A percentile compares a stretch with the other conserved stretches of the same genome.
Conservation (phyloP, 2,113 vertebrate genomes). For the Anarhynchus alexandrinus region DNA sequence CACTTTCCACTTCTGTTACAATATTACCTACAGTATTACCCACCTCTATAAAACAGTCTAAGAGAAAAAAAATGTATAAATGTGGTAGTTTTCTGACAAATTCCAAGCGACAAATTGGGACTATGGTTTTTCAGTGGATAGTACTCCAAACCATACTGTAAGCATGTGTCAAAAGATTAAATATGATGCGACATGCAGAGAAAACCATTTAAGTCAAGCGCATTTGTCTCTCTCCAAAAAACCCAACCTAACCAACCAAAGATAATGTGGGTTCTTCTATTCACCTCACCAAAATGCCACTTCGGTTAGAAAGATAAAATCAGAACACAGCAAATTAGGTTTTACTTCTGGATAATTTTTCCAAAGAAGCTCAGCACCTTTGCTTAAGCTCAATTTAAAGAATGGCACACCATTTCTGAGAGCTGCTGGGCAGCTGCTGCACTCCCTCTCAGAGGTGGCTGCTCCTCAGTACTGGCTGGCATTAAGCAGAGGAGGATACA, state of each 20-base stretch:
- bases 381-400: neutral
- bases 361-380: neutral
- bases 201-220: neutral
- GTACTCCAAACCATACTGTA: neutral
- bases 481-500: neutral
- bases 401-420: neutral
- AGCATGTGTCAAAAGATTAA: conserved; percentile 1
- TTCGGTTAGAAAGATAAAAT: neutral
- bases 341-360: neutral
- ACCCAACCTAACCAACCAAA: neutral
- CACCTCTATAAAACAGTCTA: neutral
- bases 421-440: neutral
- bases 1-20: neutral
- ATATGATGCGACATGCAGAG: neutral
- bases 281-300: neutral
- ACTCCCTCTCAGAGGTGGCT: neutral
- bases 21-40: neutral
- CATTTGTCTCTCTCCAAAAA: neutral
- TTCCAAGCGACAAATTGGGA: neutral
- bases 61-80: neutral
- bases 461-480: neutral
- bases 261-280: neutral
- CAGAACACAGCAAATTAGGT: neutral
- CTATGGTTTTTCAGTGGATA: neutral
- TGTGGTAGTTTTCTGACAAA: neutral